phyloP scores from a whole-genome alignment of 2,113 vertebrate species.

The Sinocyclocheilus grahami region DNA sequence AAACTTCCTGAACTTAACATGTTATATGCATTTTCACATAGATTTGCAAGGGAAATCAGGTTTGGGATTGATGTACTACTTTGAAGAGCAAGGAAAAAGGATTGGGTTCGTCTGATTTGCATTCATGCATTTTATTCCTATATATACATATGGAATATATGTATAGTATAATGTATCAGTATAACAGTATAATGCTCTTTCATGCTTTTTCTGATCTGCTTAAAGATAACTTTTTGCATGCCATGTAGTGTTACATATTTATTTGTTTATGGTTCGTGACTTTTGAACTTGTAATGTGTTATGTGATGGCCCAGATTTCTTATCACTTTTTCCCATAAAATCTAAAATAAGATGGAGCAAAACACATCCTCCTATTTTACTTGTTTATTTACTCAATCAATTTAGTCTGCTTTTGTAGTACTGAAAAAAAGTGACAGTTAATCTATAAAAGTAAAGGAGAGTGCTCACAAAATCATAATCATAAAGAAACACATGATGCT shows the following conservation, averaged over 20 bases:
- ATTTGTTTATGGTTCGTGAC: neutral
- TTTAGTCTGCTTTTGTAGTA: neutral
- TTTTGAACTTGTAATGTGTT: neutral
- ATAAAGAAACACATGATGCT: neutral
- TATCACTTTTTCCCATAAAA: neutral
- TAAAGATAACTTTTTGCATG: neutral
- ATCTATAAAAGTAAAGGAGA: neutral
- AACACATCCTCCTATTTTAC: neutral
- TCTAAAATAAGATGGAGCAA: neutral
- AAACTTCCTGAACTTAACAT: neutral
- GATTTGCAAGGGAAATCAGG: constrained; percentile 3
- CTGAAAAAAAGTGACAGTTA: neutral
- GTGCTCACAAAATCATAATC: neutral
- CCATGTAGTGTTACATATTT: neutral
- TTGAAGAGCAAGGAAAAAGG: too few relatives aligned
- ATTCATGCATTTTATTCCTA: too few relatives aligned
- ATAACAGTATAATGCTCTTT: too few relatives aligned
- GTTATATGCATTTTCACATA: neutral
- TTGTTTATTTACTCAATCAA: neutral
- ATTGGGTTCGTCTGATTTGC: too few relatives aligned
- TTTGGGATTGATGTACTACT: too few relatives aligned
- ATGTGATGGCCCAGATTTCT: neutral
- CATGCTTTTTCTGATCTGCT: too few relatives aligned
- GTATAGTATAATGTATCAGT: too few relatives aligned
- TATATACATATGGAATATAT: too few relatives aligned